Percentiles rank a stretch among this genome's conserved stretches.
These are phyloP conservation scores for Mormyrus proboscirostris DNA, from an alignment of 2,797 vertebrate genomes.

Conservation along the genomic window DNA sequence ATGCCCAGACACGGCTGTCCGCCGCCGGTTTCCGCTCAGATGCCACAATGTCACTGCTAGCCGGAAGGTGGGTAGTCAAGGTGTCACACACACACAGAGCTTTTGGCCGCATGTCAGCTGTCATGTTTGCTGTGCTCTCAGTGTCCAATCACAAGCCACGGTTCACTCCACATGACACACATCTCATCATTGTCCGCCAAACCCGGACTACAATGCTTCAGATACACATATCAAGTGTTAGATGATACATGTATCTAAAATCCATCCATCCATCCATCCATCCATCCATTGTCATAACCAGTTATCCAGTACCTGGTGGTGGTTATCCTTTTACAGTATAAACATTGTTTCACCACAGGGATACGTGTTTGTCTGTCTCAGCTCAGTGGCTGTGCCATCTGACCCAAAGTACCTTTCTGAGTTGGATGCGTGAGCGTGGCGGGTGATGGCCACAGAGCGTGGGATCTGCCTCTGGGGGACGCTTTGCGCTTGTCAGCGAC, in stretches of 20 bases:
- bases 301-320: background rate
- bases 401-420: background rate
- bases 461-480: background rate
- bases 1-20: constrained; percentile 29
- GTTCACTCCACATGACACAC: background rate
- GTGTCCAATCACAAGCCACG: background rate
- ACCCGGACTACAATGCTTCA: background rate
- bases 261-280: constrained; percentile 3
- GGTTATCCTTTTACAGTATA: background rate
- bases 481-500: background rate
- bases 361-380: background rate
- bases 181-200: background rate
- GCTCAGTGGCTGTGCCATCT: background rate
- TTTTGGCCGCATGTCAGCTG: constrained; percentile 27
- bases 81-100: constrained; percentile 30
- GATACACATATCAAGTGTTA: background rate
- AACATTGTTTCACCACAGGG: background rate
- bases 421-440: background rate
- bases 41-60: constrained; percentile 35
- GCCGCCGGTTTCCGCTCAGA: constrained; percentile 37
- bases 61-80: constrained; percentile 34
- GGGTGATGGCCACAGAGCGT: background rate
- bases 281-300: background rate
- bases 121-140: background rate
- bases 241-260: background rate